Conservation (phyloP, 2,113 vertebrate genomes). For the Empidonax traillii region DNA sequence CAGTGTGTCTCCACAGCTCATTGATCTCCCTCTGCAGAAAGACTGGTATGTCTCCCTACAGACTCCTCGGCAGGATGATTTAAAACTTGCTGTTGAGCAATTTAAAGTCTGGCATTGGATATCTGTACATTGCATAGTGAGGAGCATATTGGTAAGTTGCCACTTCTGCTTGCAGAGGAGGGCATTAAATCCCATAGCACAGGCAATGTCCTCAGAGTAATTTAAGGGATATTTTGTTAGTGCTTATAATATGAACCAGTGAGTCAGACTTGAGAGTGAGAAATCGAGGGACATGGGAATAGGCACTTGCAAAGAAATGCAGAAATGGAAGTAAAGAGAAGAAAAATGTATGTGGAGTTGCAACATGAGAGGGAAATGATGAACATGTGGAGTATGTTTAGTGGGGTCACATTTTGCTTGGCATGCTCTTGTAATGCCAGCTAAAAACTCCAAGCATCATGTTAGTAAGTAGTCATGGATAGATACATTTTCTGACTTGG, state of each 20-base stretch:
- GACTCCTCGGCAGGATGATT: conserved; percentile 69
- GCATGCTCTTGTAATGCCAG: not conserved
- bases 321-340: not conserved
- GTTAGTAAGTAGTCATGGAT: not conserved
- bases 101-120: conserved; percentile 64
- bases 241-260: conserved; percentile 49
- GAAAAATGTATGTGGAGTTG: not conserved
- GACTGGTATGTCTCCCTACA: conserved; percentile 72
- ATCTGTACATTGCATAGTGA: conserved; percentile 43
- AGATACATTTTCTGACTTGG: not conserved
- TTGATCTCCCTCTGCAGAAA: conserved; percentile 74
- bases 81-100: conserved; percentile 73
- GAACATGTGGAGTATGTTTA: not conserved
- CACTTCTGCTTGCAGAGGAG: conserved; percentile 38
- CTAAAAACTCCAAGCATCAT: not conserved
- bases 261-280: conserved; percentile 53
- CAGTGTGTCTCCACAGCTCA: conserved; percentile 73
- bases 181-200: conserved; percentile 34
- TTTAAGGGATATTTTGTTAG: conserved; percentile 58
- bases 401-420: not conserved
- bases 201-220: conserved; percentile 24
- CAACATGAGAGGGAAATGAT: not conserved
- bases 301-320: conserved; percentile 15
- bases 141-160: conserved; percentile 44
- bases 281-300: not conserved